phyloP scores from a whole-genome alignment of 2,888 invertebrate genomes.

The Cephus sareptanus region DNA sequence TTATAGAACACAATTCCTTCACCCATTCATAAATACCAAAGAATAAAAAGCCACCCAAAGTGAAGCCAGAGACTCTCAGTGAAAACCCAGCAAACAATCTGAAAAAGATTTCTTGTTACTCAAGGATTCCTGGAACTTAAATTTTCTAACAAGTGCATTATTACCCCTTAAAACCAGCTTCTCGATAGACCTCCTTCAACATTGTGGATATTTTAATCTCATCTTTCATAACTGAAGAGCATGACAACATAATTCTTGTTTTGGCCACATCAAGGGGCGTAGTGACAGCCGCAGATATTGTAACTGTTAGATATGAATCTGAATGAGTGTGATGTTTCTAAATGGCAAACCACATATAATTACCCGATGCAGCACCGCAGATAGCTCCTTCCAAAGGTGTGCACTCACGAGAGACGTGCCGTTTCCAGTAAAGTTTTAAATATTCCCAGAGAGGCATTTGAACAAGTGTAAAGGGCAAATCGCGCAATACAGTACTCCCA shows the following conservation, averaged over 20 bases:
- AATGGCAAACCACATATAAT: neutral
- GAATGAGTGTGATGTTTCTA: neutral
- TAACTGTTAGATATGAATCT: slow-evolving; percentile 67
- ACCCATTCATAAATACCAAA: slow-evolving; percentile 91
- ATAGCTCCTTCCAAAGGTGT: slow-evolving; percentile 80
- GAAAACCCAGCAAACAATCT: slow-evolving; percentile 90
- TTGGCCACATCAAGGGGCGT: slow-evolving; percentile 97
- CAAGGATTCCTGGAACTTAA: neutral
- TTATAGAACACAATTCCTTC: slow-evolving; percentile 57
- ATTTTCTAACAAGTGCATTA: slow-evolving; percentile 3
- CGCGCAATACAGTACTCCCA: slow-evolving; percentile 79
- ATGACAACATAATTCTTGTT: slow-evolving; percentile 95
- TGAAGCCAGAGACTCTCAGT: slow-evolving; percentile 88
- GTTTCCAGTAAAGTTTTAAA: slow-evolving; percentile 75
- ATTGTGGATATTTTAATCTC: slow-evolving; percentile 69
- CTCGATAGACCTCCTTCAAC: slow-evolving; percentile 71
- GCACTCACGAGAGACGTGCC: slow-evolving; percentile 55
- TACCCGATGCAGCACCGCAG: slow-evolving; percentile 89
- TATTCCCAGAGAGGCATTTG: slow-evolving; percentile 97
- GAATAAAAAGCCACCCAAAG: slow-evolving; percentile 93
- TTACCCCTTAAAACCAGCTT: slow-evolving; percentile 80
- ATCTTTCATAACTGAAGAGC: slow-evolving; percentile 65
- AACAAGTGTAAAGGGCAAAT: slow-evolving; percentile 94
- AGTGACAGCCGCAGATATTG: slow-evolving; percentile 86
- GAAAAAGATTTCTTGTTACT: slow-evolving; percentile 41